Percentiles rank a stretch among this genome's conserved stretches.
Evolutionary conservation across 2,113 vertebrate genomes (phyloP).

Genomic region (Salvator merianae): DNA sequence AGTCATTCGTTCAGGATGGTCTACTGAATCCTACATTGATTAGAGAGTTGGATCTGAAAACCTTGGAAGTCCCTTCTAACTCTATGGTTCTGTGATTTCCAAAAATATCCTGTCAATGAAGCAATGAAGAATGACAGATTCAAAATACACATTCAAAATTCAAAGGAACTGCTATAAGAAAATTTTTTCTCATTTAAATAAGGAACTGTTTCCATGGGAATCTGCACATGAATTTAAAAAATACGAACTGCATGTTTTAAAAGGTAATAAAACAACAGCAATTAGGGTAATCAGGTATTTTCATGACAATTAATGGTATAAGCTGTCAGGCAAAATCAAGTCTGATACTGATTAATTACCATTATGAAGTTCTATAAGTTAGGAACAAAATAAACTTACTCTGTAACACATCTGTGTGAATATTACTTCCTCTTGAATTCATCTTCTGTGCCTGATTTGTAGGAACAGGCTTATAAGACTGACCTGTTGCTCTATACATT

Average conservation of each 20-base stretch:
- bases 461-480: constrained; percentile 93
- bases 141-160: constrained; percentile 8
- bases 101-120: too few species aligned
- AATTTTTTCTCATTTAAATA: constrained; percentile 8
- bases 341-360: neutral
- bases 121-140: neutral
- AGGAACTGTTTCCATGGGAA: constrained; percentile 21
- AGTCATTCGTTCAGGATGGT: too few species aligned
- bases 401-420: constrained; percentile 76
- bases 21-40: too few species aligned
- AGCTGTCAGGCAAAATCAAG: neutral
- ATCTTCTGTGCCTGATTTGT: constrained; percentile 83
- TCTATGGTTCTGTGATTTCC: too few species aligned
- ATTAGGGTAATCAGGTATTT: constrained; percentile 56
- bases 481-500: constrained; percentile 95
- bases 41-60: too few species aligned
- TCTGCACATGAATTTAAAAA: constrained; percentile 47
- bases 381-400: constrained; percentile 17
- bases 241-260: constrained; percentile 54
- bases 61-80: too few species aligned
- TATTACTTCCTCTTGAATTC: constrained; percentile 81
- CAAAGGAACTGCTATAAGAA: constrained; percentile 22
- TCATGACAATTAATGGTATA: constrained; percentile 41
- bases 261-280: constrained; percentile 59
- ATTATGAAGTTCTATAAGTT: neutral